Conservation (phyloP, 1,140 invertebrate species). For the Andricus grossulariae region DNA sequence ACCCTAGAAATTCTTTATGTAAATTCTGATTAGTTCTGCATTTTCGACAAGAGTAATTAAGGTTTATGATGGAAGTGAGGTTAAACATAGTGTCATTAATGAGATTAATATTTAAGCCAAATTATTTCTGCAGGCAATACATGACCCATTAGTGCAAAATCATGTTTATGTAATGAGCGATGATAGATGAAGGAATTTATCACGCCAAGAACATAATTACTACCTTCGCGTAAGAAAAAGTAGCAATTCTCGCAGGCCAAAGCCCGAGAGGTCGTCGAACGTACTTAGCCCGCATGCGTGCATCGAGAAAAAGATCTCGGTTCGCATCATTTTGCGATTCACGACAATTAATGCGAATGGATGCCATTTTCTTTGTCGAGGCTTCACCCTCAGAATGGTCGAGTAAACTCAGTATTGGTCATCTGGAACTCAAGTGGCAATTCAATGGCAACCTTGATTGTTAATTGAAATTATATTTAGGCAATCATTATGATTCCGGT, state of each 20-base stretch:
- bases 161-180: background rate
- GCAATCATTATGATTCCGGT: constrained; percentile 66
- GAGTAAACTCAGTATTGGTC: constrained; percentile 11
- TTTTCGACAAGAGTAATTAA: no score
- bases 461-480: constrained; percentile 72
- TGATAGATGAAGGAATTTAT: background rate
- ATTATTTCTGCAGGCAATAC: no score
- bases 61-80: no score
- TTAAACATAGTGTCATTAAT: no score
- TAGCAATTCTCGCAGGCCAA: background rate
- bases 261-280: background rate
- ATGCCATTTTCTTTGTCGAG: constrained; percentile 34
- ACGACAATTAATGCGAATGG: constrained; percentile 54
- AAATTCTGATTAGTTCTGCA: no score
- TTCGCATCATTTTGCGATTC: constrained; percentile 66
- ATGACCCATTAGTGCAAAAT: background rate
- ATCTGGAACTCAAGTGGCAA: constrained; percentile 39
- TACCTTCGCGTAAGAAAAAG: background rate
- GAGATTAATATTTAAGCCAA: no score
- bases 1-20: no score
- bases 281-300: background rate
- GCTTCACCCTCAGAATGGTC: constrained; percentile 1
- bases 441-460: constrained; percentile 71
- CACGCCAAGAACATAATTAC: background rate
- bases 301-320: background rate